Evolutionary conservation across 1,140 invertebrate genomes (phyloP), one percentile per base, ranked within the genome.

Genomic region (Papilio polyxenes): DNA sequence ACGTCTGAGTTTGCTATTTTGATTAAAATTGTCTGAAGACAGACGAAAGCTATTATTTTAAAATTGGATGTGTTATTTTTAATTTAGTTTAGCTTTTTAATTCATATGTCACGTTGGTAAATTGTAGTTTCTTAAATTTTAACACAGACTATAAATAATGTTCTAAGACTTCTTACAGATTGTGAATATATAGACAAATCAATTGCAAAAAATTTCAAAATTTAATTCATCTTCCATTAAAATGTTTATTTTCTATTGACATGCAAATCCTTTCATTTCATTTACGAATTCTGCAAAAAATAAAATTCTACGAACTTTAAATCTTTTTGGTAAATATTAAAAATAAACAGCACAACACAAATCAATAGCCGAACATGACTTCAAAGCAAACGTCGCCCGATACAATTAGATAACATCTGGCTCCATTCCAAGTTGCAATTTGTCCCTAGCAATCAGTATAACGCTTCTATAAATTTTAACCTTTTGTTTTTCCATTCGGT

Each of bases 381-480:
- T 69, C 78, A 69, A 80, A 80, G 78, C 78, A 80, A 80, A 80
- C 78, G 78, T 80, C 59, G 78, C 40, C 62, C 49, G 78, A 80
- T 49, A 80, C 78, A 80, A 80, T 80, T 80, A 80, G 78, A 65
- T 80, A 80, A 80, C 78, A 80, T 51, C 78, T 80, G 78, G 78
- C 78, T 69, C n/a, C n/a, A 62, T 48, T 80, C 78, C 78, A 80
- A 80, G 59, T 80, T 80, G 78, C 78, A 80, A 80, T 80, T 80
- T 80, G 78, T 80, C 78, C 78, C 59, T 80, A 80, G 59, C 78
- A 80, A 80, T 80, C 78, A 80, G 78, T 80, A 69, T 80, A 80
- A 80, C 78, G 59, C 78, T 69, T 49, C 78, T 44, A 80, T 80
- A 80, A 80, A 80, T 80, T 80, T 72, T 51, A 65, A 40, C 37